Percentiles rank a stretch among this genome's conserved stretches.
Conservation (phyloP, 2,797 vertebrate species). For the Cygnus olor region DNA sequence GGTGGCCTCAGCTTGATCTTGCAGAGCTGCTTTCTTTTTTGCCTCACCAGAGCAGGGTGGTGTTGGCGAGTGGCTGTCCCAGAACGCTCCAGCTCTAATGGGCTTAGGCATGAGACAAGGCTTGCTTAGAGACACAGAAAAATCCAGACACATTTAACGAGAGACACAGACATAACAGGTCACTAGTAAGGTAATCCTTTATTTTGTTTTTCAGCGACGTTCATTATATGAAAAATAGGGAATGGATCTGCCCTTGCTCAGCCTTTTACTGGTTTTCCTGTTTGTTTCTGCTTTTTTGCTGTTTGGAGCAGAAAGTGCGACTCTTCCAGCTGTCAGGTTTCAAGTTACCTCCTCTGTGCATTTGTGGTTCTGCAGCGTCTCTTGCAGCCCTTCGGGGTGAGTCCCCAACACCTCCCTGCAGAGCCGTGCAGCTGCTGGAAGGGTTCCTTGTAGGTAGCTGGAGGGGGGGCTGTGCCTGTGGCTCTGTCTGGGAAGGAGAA, state of each 20-base stretch:
- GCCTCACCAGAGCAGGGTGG: background rate
- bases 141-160: background rate
- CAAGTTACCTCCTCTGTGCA: background rate
- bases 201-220: background rate
- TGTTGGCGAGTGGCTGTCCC: background rate
- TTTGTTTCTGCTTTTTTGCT: background rate
- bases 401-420: background rate
- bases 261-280: background rate
- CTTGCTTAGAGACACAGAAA: background rate
- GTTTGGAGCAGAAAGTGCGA: background rate
- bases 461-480: background rate
- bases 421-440: background rate
- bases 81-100: background rate
- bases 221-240: background rate
- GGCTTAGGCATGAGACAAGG: background rate
- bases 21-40: background rate
- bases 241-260: background rate
- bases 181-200: background rate
- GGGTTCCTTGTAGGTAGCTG: background rate
- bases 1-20: conserved; percentile 18
- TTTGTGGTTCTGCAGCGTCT: background rate
- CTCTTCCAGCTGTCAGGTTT: background rate
- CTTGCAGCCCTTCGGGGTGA: background rate
- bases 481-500: background rate
- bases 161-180: background rate